Percentiles rank a stretch among this genome's conserved stretches.
Conservation (phyloP, 2,888 invertebrate species). For the Orthonychiurus folsomi region DNA sequence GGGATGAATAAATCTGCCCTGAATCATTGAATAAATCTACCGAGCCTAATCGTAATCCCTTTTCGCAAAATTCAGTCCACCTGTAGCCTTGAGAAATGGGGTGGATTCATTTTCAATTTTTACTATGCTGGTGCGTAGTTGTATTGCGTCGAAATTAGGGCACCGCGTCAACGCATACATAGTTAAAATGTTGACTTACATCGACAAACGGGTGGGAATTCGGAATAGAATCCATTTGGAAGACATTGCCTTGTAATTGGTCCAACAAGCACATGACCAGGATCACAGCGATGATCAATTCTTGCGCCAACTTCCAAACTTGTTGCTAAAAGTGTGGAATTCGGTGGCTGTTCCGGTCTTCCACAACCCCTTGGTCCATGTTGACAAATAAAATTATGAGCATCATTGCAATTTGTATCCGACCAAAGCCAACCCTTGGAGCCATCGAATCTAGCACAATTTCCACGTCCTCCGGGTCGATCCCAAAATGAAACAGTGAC, state of each 20-base stretch:
- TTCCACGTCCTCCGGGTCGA: constrained; percentile 68
- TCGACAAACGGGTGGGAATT: constrained; percentile 87
- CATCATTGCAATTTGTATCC: constrained; percentile 75
- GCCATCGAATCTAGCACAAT: constrained; percentile 82
- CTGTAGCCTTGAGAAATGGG: no score
- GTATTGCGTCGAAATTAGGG: no score
- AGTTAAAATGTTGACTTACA: constrained; percentile 52
- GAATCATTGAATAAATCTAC: not conserved
- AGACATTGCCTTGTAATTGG: constrained; percentile 73
- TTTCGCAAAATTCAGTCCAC: no score
- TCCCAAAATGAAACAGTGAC: constrained; percentile 89
- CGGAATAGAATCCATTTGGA: constrained; percentile 85
- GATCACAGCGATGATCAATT: constrained; percentile 75
- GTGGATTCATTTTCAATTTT: no score
- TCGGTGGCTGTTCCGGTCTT: constrained; percentile 83
- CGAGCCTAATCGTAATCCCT: not conserved
- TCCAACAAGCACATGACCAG: constrained; percentile 77
- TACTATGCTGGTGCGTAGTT: not conserved
- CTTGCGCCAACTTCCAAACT: constrained; percentile 71
- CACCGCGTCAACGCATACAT: not conserved
- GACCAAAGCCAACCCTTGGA: constrained; percentile 93
- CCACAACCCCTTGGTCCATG: constrained; percentile 88
- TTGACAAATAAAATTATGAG: constrained; percentile 83
- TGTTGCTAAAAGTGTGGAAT: constrained; percentile 73
- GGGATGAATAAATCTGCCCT: not conserved